A percentile compares a stretch with the other conserved stretches of the same genome.
Evolutionary conservation across 2,888 invertebrate species (phyloP).

Genomic region (Cryptophagus acutangulus): DNA sequence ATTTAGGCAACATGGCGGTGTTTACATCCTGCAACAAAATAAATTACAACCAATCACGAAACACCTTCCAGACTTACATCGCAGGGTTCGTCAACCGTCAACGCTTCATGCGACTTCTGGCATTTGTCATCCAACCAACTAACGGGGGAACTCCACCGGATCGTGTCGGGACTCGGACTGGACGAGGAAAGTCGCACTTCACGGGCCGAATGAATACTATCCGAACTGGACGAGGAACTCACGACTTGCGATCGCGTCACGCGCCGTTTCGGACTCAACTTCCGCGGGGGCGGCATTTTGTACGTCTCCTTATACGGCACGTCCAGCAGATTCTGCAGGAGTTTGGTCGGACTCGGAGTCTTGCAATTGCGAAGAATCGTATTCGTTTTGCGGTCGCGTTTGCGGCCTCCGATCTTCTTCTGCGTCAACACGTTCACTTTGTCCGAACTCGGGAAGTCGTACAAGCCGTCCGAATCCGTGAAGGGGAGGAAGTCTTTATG

Average conservation of each 20-base stretch:
- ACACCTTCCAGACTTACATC: slow-evolving; percentile 46
- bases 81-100: slow-evolving; percentile 50
- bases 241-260: slow-evolving; percentile 52
- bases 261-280: slow-evolving; percentile 57
- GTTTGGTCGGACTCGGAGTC: slow-evolving; percentile 54
- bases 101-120: slow-evolving; percentile 43
- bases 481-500: slow-evolving; percentile 60
- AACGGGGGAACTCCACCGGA: slow-evolving; percentile 44
- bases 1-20: slow-evolving; percentile 58
- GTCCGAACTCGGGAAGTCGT: slow-evolving; percentile 75
- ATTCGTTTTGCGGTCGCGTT: slow-evolving; percentile 58
- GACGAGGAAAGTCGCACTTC: slow-evolving; percentile 46
- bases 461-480: slow-evolving; percentile 75
- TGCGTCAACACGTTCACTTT: slow-evolving; percentile 50
- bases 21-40: slow-evolving; percentile 35
- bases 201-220: slow-evolving; percentile 54
- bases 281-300: slow-evolving; percentile 47
- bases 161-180: slow-evolving; percentile 48
- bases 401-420: slow-evolving; percentile 58
- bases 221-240: slow-evolving; percentile 58
- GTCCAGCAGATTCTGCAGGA: slow-evolving; percentile 56
- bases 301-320: slow-evolving; percentile 48
- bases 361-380: slow-evolving; percentile 44
- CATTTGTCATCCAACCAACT: slow-evolving; percentile 44
- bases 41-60: slow-evolving; percentile 1